These are phyloP conservation scores for Scalopus aquaticus DNA, from an alignment of 2,113 vertebrate genomes.

Conservation along the genomic window DNA sequence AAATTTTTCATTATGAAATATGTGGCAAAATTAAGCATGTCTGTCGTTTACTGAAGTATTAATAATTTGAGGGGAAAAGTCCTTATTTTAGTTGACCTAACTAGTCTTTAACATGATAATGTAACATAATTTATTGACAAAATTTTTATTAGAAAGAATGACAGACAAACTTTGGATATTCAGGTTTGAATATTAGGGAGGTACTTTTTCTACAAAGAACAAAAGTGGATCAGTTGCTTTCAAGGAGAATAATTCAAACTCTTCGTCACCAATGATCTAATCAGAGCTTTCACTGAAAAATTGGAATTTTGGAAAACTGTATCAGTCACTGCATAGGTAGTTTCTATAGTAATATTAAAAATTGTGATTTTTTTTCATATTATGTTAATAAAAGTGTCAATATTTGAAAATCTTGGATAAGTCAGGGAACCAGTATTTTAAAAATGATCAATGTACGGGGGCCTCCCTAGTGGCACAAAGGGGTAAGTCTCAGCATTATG, in stretches of 20 bases:
- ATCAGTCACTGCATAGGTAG: constrained; percentile 17
- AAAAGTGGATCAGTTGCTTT: neutral
- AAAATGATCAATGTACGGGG: neutral
- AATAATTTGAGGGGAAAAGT: neutral
- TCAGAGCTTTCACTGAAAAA: constrained; percentile 14
- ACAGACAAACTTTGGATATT: neutral
- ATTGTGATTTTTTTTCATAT: neutral
- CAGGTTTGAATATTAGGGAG: neutral
- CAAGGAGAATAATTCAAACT: neutral
- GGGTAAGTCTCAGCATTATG: no score
- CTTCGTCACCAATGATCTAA: constrained; percentile 22
- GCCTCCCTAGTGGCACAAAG: no score
- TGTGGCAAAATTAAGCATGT: neutral
- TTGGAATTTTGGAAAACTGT: constrained; percentile 30
- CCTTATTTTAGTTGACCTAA: neutral
- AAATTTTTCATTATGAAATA: constrained; percentile 1
- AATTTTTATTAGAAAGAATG: constrained; percentile 31
- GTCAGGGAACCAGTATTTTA: constrained; percentile 12
- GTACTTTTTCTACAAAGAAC: neutral
- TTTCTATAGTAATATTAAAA: neutral
- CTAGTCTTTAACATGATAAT: neutral
- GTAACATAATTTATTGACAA: neutral
- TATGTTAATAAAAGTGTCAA: neutral
- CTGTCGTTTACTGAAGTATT: neutral
- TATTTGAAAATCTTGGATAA: constrained; percentile 14